A percentile compares a stretch with the other conserved stretches of the same genome.
Conservation (phyloP, 2,113 vertebrate genomes). For the Cavia porcellus region DNA sequence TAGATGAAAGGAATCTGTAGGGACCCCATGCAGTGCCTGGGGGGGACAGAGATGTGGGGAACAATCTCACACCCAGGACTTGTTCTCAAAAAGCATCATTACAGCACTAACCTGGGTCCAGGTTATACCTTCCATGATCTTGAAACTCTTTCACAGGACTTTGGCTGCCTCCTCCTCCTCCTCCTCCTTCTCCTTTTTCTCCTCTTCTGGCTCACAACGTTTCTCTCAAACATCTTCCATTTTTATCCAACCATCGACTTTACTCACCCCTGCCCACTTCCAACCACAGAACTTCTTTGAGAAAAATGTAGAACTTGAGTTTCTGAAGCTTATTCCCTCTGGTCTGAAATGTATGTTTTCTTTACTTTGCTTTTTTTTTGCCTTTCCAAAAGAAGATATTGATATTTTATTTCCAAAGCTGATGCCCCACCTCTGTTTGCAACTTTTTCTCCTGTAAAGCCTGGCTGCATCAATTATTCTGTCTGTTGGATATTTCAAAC, state of each 20-base stretch:
- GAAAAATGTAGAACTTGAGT: constrained; percentile 29
- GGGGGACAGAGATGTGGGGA: neutral
- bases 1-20: neutral
- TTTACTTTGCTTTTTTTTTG: constrained; percentile 14
- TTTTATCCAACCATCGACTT: neutral
- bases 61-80: neutral
- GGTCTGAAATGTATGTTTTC: constrained; percentile 44
- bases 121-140: neutral
- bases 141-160: neutral
- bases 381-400: constrained; percentile 64
- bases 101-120: neutral
- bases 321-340: constrained; percentile 56
- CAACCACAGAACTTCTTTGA: constrained; percentile 5
- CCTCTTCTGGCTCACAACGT: neutral
- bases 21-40: neutral
- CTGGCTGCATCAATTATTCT: constrained; percentile 78
- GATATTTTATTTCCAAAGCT: constrained; percentile 72
- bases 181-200: too few relatives aligned
- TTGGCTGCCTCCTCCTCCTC: neutral
- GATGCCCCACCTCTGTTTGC: constrained; percentile 45
- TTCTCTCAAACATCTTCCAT: neutral
- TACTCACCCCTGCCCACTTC: neutral
- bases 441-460: constrained; percentile 67
- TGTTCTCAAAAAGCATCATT: neutral
- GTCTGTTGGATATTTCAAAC: constrained; percentile 81